Percentiles rank a stretch among this genome's conserved stretches.
phyloP scores from a whole-genome alignment of 2,888 invertebrate genomes.

The Leucania comma region DNA sequence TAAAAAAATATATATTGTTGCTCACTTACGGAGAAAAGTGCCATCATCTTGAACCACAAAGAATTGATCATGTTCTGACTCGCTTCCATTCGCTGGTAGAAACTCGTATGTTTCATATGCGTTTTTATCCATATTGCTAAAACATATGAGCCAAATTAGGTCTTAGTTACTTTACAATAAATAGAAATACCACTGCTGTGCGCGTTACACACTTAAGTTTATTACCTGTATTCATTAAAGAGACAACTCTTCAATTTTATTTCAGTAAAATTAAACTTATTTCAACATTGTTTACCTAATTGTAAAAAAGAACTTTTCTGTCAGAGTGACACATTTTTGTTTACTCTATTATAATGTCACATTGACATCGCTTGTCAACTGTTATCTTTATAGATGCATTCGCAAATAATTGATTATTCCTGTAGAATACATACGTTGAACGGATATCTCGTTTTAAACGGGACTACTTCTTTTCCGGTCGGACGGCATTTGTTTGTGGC shows the following conservation, averaged over 20 bases:
- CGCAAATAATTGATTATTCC: not conserved
- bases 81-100: constrained; percentile 69
- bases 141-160: constrained; percentile 2
- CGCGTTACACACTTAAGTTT: not conserved
- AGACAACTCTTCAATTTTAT: constrained; percentile 5
- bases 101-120: constrained; percentile 82
- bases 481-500: too few relatives aligned
- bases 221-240: not conserved
- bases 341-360: constrained; percentile 27
- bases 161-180: not conserved
- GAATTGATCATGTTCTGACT: constrained; percentile 76
- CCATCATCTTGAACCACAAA: constrained; percentile 85
- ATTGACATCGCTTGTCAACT: constrained; percentile 14
- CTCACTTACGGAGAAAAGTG: constrained; percentile 77
- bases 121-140: constrained; percentile 79
- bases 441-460: too few relatives aligned
- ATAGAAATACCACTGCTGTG: not conserved
- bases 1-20: not conserved
- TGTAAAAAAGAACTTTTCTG: not conserved
- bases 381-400: constrained; percentile 15
- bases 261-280: not conserved
- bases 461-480: too few relatives aligned
- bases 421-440: too few relatives aligned
- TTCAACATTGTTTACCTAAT: not conserved
- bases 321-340: constrained; percentile 26